Evolutionary conservation across 2,888 invertebrate species (phyloP), one percentile per base, ranked within the genome.

Genomic region (Hydropsyche betteni): DNA sequence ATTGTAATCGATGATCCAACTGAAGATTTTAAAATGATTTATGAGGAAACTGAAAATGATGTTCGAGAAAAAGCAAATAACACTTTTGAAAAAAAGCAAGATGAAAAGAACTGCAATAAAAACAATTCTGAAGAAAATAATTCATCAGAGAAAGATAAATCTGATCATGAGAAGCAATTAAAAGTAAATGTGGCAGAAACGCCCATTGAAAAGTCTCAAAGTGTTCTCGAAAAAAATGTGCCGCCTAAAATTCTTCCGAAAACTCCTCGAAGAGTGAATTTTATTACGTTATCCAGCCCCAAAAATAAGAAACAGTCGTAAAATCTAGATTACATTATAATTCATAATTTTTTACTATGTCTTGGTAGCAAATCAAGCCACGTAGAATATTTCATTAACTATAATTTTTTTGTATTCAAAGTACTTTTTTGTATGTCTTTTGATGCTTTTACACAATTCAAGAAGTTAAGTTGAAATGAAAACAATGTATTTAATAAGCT

Each of bases 261-360:
- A 83, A 90, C 90, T 0, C 92, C 92, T 0, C 83, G 93, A 16
- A 84, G 94, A 79, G 92, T 94, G 4, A 89, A 90, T 79, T 89
- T 94, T 75, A 93, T 93, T 34, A 94, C 94, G 0, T 84, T 94
- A 52, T 93, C 94, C 3, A 94, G 94, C 81, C 94, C 94, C 68
- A 94, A 93, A 83, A 90, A 89, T 77, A 88, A 88, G 81, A 93
- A 91, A 82, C 90, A 90, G 80, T 78, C 83, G 16, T 71, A 77
- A 68, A 44, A 44, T 44, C 0, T 44, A 44, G 44, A 44, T 8
- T n/a, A 44, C 10, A 4, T 24, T 24, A 24, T 24, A 24, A 24
- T 76, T 61, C 75, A 7, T 76, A 58, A 75, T 44, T 16, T 24
- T 74, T 52, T 69, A 52, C 3, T 5, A 33, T 34, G 44, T 10